A percentile compares a stretch with the other conserved stretches of the same genome.
Evolutionary conservation across 1,140 invertebrate genomes (phyloP).

Genomic region (Leptonema lineaticorne): DNA sequence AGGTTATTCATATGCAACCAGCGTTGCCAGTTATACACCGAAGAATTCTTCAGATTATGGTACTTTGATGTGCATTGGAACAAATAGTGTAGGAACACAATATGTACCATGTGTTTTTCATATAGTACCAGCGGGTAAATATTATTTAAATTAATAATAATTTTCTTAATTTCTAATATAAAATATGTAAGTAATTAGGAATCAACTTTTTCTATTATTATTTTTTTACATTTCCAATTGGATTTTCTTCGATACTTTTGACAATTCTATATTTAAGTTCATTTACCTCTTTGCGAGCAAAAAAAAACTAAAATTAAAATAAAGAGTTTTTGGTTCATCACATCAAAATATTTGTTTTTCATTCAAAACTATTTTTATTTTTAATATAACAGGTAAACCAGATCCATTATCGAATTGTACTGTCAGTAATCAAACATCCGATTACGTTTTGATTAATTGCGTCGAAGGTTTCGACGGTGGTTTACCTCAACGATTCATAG

Average conservation of each 20-base stretch:
- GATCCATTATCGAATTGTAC: conserved; percentile 60
- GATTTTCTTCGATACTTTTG: too few species aligned
- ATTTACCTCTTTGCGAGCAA: too few species aligned
- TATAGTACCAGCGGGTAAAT: conserved; percentile 74
- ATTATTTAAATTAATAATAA: conserved; percentile 37
- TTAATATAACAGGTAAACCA: conserved; percentile 54
- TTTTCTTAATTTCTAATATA: not conserved
- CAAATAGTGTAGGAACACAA: conserved; percentile 72
- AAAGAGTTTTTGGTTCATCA: too few species aligned
- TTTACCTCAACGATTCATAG: conserved; percentile 52
- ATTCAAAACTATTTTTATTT: not conserved
- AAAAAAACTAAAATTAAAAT: conserved; percentile 25
- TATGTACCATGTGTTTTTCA: conserved; percentile 75
- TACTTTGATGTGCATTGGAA: conserved; percentile 73
- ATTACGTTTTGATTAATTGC: conserved; percentile 64
- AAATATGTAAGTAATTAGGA: conserved; percentile 32
- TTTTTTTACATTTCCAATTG: conserved; percentile 6
- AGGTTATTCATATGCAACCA: conserved; percentile 35
- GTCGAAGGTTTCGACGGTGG: conserved; percentile 72
- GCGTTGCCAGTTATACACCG: conserved; percentile 36
- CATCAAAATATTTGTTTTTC: conserved; percentile 45
- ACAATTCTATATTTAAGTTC: not conserved
- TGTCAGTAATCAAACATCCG: conserved; percentile 60
- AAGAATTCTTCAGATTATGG: conserved; percentile 69
- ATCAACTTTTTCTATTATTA: conserved; percentile 11